These are phyloP conservation scores for Sander lucioperca DNA, from an alignment of 2,113 vertebrate species.

Conservation along the genomic window DNA sequence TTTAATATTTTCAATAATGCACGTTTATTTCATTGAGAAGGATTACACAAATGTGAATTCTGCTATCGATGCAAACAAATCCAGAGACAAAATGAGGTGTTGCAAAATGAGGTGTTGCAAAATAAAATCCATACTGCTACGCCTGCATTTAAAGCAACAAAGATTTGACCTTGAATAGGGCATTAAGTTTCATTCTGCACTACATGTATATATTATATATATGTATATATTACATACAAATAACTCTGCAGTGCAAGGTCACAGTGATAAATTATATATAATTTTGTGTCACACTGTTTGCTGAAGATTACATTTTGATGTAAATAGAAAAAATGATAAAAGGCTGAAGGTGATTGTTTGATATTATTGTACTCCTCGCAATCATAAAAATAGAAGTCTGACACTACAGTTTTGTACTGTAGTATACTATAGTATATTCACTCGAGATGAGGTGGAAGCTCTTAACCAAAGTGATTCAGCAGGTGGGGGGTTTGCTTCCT, in stretches of 20 bases:
- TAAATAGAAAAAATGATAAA: neutral
- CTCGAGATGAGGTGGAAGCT: slow-evolving; percentile 21
- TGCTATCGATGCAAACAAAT: slow-evolving; percentile 6
- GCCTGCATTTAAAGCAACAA: neutral
- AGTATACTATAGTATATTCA: neutral
- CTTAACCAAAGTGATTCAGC: slow-evolving; percentile 18
- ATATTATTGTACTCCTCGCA: neutral
- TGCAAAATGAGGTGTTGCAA: neutral
- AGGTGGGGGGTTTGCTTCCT: slow-evolving; percentile 10
- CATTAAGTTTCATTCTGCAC: neutral
- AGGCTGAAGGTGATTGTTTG: neutral
- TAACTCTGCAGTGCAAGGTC: neutral
- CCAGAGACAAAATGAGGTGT: neutral
- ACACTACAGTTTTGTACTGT: neutral
- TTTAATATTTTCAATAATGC: slow-evolving; percentile 1
- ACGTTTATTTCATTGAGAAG: neutral
- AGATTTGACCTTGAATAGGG: slow-evolving; percentile 2
- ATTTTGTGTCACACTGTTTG: neutral
- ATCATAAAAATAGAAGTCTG: neutral
- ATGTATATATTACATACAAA: neutral
- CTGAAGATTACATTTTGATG: slow-evolving; percentile 23
- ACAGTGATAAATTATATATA: neutral
- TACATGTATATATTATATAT: neutral
- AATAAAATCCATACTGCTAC: neutral
- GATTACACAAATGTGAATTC: neutral